Percentiles rank a stretch among this genome's conserved stretches.
phyloP scores from a whole-genome alignment of 2,888 invertebrate species.

The Tricholauxania praeusta region DNA sequence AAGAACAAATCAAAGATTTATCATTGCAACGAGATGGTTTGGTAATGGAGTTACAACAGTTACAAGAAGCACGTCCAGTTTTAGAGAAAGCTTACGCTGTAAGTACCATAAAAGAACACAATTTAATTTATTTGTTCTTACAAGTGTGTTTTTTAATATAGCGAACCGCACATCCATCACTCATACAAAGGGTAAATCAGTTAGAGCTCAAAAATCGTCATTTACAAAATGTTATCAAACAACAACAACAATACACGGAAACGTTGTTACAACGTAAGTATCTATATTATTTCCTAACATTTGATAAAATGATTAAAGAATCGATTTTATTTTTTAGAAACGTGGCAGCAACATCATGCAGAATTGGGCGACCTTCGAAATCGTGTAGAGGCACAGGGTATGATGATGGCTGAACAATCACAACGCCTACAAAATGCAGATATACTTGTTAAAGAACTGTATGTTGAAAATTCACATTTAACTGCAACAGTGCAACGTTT shows the following conservation, averaged over 20 bases:
- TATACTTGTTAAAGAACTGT: constrained; percentile 83
- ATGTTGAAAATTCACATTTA: constrained; percentile 86
- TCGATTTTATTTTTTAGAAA: constrained; percentile 53
- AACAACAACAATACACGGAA: constrained; percentile 76
- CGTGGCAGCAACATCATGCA: constrained; percentile 67
- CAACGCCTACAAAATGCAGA: constrained; percentile 81
- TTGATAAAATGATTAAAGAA: not conserved
- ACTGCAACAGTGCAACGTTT: constrained; percentile 71
- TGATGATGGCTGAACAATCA: constrained; percentile 70
- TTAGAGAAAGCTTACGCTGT: constrained; percentile 68
- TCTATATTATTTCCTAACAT: not conserved
- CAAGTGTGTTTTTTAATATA: constrained; percentile 40
- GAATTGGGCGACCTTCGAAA: constrained; percentile 69
- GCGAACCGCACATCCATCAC: constrained; percentile 66
- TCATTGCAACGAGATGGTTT: constrained; percentile 66
- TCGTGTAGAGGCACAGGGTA: constrained; percentile 69
- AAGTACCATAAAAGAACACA: constrained; percentile 41
- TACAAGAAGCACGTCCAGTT: constrained; percentile 68
- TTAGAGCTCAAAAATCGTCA: constrained; percentile 75
- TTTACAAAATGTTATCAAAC: constrained; percentile 73
- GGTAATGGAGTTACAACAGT: constrained; percentile 68
- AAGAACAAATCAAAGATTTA: constrained; percentile 66
- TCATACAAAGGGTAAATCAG: constrained; percentile 67
- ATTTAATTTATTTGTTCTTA: too few relatives aligned
- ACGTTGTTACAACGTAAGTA: constrained; percentile 74